phyloP scores from a whole-genome alignment of 2,113 vertebrate genomes.

The Eidolon helvum region DNA sequence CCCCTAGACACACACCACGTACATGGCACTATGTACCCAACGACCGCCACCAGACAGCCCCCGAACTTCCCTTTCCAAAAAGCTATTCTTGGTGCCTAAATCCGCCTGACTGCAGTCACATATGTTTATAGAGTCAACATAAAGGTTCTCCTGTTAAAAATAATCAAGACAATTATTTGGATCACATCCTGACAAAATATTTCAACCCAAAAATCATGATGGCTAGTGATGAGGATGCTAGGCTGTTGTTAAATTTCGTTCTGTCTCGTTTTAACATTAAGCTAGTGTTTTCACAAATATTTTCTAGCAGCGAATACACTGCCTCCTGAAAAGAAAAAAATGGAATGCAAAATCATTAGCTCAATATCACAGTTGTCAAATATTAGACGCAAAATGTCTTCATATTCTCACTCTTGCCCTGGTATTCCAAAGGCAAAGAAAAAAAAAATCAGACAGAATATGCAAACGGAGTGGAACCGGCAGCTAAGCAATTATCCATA shows the following conservation, averaged over 20 bases:
- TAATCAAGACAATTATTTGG: background rate
- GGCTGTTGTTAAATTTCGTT: background rate
- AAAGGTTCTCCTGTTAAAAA: background rate
- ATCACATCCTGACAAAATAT: background rate
- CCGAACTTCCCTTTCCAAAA: background rate
- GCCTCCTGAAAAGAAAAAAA: background rate
- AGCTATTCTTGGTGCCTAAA: background rate
- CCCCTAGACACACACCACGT: fast-evolving
- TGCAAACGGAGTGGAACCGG: background rate
- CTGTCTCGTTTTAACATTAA: slow-evolving; percentile 18
- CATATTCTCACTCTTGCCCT: background rate
- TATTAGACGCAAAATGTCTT: background rate
- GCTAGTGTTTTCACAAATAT: background rate
- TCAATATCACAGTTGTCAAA: slow-evolving; percentile 47
- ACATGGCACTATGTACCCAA: background rate
- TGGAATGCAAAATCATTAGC: background rate
- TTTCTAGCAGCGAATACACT: background rate
- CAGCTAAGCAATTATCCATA: background rate
- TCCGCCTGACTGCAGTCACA: background rate
- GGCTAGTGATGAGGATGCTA: background rate
- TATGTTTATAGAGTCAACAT: background rate
- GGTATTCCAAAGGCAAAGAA: background rate
- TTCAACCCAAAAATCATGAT: background rate
- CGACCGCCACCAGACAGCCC: background rate
- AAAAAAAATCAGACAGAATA: background rate